Evolutionary conservation across 2,888 invertebrate genomes (phyloP), one percentile per base, ranked within the genome.

Genomic region (Clunio marinus): DNA sequence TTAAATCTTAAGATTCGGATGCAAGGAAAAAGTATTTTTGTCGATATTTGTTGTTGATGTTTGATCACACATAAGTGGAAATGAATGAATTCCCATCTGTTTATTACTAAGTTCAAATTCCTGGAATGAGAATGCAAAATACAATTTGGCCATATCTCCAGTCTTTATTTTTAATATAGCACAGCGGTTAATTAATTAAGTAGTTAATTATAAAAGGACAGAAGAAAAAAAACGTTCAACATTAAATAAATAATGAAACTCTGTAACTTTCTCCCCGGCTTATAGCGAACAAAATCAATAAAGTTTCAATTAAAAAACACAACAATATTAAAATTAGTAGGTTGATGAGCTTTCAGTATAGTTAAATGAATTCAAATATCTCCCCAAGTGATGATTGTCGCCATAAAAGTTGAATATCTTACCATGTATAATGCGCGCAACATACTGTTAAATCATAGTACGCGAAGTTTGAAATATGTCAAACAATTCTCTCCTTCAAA

Each of bases 11-110:
- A 35, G 10, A 60, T 63, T 37, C 24, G 37, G n/a, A 46, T 63
- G 63, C 45, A 63, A 46, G 28, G 24, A 63, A 37, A 62, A 63
- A 63, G 63, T 63, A 63, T 63, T 63, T 51, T 46, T 63, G 63
- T 63, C 63, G 63, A 63, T 63, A 63, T 63, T 63, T 27, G 63
- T 63, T 63, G 63, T 63, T 63, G 63, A 63, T 63, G 63, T 63
- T 63, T 45, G 46, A 51, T 51, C 51, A 51, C 22, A 20, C 51
- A 22, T 51, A 17, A 51, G 10, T 4, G 17, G 51, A 22, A 51
- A 32, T 32, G 4, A 32, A 32, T 4, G 32, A 51, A 51, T 51
- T 51, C 22, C 22, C 22, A 20, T 51, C 51, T 51, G 5, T 51
- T 20, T 17, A 51, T 51, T 17, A 51, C 20, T 51, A 51, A 51